Percentiles rank a stretch among this genome's conserved stretches.
Evolutionary conservation across 2,797 vertebrate species (phyloP).

Genomic region (Microctenopoma steveboyesi): DNA sequence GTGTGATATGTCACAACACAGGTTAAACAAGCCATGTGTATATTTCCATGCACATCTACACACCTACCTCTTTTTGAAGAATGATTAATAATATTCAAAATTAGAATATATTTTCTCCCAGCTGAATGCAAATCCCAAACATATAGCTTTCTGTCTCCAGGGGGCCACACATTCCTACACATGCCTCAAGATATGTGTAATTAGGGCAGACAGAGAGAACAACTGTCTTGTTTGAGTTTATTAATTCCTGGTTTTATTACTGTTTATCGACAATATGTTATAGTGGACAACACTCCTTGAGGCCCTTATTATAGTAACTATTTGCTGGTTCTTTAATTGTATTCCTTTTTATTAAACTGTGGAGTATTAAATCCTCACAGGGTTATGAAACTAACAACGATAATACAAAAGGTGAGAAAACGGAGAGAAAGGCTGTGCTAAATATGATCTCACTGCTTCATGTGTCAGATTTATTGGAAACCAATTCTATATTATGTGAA

Average conservation of each 20-base stretch:
- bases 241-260: conserved; percentile 67
- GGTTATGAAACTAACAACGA: conserved; percentile 49
- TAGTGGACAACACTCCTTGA: conserved; percentile 50
- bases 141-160: conserved; percentile 80
- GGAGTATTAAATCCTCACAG: conserved; percentile 49
- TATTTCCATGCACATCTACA: conserved; percentile 25
- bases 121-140: conserved; percentile 79
- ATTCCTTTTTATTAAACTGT: conserved; percentile 63
- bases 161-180: conserved; percentile 56
- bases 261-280: conserved; percentile 43
- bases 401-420: conserved; percentile 34
- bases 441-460: conserved; percentile 37
- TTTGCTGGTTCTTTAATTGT: conserved; percentile 54
- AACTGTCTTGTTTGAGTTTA: conserved; percentile 60
- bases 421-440: conserved; percentile 23
- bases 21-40: conserved; percentile 1
- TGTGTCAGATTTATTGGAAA: conserved; percentile 35
- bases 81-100: conserved; percentile 62
- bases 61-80: conserved; percentile 46
- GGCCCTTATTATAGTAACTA: conserved; percentile 45
- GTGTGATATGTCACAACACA: conserved; percentile 26
- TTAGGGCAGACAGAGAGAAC: conserved; percentile 47
- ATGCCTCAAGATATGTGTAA: conserved; percentile 37
- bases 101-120: conserved; percentile 68
- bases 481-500: conserved; percentile 10